Percentiles rank a stretch among this genome's conserved stretches.
Conservation (phyloP, 1,140 invertebrate genomes). For the Drosophila aff. region DNA sequence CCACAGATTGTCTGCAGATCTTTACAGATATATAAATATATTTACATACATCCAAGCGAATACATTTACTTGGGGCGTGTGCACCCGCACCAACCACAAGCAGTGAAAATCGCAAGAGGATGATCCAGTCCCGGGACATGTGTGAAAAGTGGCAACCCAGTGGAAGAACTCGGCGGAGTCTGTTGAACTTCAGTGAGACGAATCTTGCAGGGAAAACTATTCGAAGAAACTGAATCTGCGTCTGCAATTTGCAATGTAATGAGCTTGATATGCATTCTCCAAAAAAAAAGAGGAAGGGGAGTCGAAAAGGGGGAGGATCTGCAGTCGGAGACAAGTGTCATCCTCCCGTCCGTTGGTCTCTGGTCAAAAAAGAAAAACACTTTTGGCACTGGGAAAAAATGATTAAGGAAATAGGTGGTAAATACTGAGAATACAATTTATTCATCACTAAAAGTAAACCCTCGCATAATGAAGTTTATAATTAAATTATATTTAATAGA, state of each 20-base stretch:
- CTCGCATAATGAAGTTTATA: no score
- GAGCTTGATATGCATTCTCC: conserved; percentile 80
- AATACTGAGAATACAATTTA: background rate
- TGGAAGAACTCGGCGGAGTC: conserved; percentile 38
- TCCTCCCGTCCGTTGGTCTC: conserved; percentile 43
- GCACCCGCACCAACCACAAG: conserved; percentile 80
- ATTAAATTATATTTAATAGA: no score
- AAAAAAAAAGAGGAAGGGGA: conserved; percentile 47
- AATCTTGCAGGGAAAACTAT: conserved; percentile 51
- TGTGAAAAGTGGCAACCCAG: conserved; percentile 44
- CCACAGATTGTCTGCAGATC: conserved; percentile 83
- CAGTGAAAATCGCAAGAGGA: conserved; percentile 33
- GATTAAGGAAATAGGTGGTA: background rate
- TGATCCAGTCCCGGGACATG: conserved; percentile 40
- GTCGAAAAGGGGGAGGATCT: conserved; percentile 10
- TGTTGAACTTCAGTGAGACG: conserved; percentile 69
- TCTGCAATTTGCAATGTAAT: conserved; percentile 78
- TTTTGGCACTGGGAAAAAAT: conserved; percentile 8
- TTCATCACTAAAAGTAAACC: no score
- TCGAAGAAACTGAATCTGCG: conserved; percentile 51
- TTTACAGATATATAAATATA: conserved; percentile 47
- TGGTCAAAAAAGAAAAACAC: conserved; percentile 14
- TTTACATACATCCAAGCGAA: background rate
- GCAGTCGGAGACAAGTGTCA: conserved; percentile 46
- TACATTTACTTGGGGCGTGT: conserved; percentile 43